Percentiles rank a stretch among this genome's conserved stretches.
phyloP scores from a whole-genome alignment of 1,140 invertebrate genomes.

The Drosophila fuyamai region DNA sequence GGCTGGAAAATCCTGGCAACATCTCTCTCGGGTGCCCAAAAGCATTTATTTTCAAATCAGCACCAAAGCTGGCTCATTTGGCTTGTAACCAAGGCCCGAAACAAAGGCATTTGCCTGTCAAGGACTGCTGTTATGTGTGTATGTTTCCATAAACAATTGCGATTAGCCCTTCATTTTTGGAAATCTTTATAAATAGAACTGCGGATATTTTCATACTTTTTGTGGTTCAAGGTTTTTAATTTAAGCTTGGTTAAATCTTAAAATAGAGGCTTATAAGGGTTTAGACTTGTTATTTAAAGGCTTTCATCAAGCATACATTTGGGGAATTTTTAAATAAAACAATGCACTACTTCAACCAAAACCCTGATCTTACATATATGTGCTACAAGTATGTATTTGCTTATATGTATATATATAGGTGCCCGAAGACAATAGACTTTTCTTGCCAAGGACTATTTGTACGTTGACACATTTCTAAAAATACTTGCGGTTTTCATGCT shows the following conservation, averaged over 20 bases:
- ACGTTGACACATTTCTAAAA: conserved; percentile 24
- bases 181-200: conserved; percentile 23
- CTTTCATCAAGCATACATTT: too few species aligned
- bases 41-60: conserved; percentile 43
- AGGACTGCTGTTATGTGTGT: conserved; percentile 11
- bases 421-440: conserved; percentile 19
- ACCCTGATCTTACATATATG: conserved; percentile 13
- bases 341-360: conserved; percentile 7
- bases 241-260: not conserved
- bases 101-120: conserved; percentile 32
- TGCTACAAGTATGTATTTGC: too few species aligned
- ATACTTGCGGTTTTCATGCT: conserved; percentile 32
- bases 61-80: conserved; percentile 39
- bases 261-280: not conserved
- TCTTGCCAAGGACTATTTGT: conserved; percentile 21
- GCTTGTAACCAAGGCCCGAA: conserved; percentile 41
- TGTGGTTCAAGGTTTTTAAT: not conserved
- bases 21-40: conserved; percentile 10
- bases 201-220: not conserved
- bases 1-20: conserved; percentile 21
- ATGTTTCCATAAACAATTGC: conserved; percentile 14
- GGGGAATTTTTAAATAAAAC: not conserved
- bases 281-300: not conserved
- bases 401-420: not conserved
- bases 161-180: conserved; percentile 22